phyloP scores from a whole-genome alignment of 2,888 invertebrate species.

The Pristionchus maxplancki region DNA sequence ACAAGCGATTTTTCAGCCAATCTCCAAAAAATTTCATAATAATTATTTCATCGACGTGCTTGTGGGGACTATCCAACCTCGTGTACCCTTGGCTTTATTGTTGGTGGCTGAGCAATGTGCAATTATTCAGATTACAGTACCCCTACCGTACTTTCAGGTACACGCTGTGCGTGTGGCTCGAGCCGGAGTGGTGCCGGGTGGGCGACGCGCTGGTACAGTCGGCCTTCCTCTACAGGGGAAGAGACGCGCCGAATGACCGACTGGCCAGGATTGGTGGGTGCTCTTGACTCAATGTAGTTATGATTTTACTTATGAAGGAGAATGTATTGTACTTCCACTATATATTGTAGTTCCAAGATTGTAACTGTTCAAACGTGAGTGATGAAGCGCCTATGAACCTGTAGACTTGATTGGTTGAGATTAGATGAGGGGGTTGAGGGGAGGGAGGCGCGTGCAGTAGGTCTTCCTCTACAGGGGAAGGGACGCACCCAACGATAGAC shows the following conservation, averaged over 20 bases:
- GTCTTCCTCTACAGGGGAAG: not conserved
- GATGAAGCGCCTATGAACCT: no score
- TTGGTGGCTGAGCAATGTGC: no score
- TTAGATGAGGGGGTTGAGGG: not conserved
- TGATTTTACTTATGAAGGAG: no score
- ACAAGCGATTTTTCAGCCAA: no score
- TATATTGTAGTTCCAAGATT: no score
- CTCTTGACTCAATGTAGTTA: not conserved
- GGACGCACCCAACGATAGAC: conserved; percentile 17
- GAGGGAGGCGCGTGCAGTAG: not conserved
- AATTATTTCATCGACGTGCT: no score
- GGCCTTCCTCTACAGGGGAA: not conserved
- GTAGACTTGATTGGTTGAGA: not conserved
- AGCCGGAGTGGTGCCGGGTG: conserved; percentile 50
- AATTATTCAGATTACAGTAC: no score
- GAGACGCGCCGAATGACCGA: conserved; percentile 31
- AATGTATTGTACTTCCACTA: no score
- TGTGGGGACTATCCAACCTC: no score
- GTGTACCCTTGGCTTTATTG: no score
- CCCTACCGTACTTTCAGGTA: not conserved
- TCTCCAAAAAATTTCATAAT: no score
- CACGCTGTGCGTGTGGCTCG: conserved; percentile 40
- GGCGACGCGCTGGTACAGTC: conserved; percentile 47
- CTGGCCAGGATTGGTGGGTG: conserved; percentile 19
- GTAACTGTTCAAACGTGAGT: no score